Base-by-base conservation (phyloP, 2,888 invertebrate genomes). In the Stegophylla sp. region DNA sequence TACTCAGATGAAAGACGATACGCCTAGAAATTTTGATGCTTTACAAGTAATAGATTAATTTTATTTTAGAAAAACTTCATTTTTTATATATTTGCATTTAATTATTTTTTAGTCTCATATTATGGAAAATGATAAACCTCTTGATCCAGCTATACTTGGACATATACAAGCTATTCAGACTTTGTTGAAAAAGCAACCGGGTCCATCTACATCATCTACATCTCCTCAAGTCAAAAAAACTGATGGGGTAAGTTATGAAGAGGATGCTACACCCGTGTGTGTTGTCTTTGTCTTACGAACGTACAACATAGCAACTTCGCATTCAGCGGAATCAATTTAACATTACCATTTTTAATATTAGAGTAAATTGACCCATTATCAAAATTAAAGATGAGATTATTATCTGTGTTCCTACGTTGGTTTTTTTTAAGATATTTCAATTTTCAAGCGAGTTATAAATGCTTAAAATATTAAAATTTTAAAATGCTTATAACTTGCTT, bases 151-250 rank as follows among this genome's bases (percentile, higher is more conserved):
- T 51, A 79, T 79, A 34, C 45, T 79, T 51, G 67, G 61, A 61
- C 79, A 79, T 45, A 69, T 79, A 51, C 79, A 79, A 51, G 79
- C 79, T 20, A 79, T 79, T 71, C 71, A 79, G 7, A 51, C 79
- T n/a, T 69, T 79, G 13, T 71, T 79, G 13, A 79, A 79, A 1
- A 79, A 79, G 12, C 61, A 79, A 63, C 79, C 69, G 23, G 41
- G 61, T 3, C 79, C 71, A 5, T 51, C 59, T 3, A 69, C 71
- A 5, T 51, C 59, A 34, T 48, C 79, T 23, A 61, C 61, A 63
- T 79, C 79, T 45, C 79, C 71, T n/a, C 71, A 71, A 79, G 41
- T 79, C 1, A 79, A 79, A 41, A 79, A 79, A 79, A 71, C 69
- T 41, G 79, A 79, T n/a, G 51, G 34, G 41, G 79, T 79, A 71